These are phyloP conservation scores for Ctenopoma multispine DNA, from an alignment of 2,797 vertebrate species.

Conservation along the genomic window DNA sequence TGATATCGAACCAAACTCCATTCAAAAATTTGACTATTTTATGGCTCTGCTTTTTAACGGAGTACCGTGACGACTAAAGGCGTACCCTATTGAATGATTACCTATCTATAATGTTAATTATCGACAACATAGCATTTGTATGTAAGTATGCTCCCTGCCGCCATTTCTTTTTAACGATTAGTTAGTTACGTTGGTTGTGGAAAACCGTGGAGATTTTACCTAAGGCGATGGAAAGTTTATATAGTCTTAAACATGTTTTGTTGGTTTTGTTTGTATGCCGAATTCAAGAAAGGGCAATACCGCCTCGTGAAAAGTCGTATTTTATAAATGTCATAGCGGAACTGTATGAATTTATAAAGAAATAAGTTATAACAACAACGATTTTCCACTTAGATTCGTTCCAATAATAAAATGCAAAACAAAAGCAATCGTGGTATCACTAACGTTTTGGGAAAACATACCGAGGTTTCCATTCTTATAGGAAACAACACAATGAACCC, in stretches of 20 bases:
- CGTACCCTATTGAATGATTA: not conserved
- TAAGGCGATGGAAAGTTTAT: not conserved
- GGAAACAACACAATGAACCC: not conserved
- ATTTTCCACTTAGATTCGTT: not conserved
- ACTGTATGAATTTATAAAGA: not conserved
- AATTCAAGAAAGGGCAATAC: not conserved
- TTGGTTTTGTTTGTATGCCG: not conserved
- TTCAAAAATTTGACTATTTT: not conserved
- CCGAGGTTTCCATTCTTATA: fast-evolving
- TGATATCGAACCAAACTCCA: constrained; percentile 7
- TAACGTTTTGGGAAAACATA: too few species aligned
- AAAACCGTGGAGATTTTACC: not conserved
- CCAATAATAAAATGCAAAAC: too few species aligned
- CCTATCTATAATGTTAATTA: not conserved
- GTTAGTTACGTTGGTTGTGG: not conserved
- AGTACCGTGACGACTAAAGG: not conserved
- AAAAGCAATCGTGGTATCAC: too few species aligned
- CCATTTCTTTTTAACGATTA: not conserved
- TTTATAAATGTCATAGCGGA: not conserved
- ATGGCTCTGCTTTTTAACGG: not conserved
- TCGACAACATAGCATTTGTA: not conserved
- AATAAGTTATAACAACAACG: not conserved
- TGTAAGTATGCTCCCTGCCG: not conserved
- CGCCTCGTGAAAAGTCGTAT: not conserved
- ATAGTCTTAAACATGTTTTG: too few species aligned